phyloP scores from a whole-genome alignment of 2,888 invertebrate species.

The Amblyjoppa fuscipennis region DNA sequence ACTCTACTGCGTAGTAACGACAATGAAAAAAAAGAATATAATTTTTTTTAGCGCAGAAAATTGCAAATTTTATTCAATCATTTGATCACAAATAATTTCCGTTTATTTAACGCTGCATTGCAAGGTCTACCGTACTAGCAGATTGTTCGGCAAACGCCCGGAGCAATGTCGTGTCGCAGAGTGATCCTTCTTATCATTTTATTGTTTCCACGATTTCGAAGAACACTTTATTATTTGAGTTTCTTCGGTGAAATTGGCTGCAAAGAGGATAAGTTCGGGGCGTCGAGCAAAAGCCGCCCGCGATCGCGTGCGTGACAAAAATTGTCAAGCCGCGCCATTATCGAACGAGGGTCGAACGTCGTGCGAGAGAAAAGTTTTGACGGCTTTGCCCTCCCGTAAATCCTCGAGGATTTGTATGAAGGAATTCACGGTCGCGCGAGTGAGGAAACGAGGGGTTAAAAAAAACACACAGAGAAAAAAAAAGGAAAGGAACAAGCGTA shows the following conservation, averaged over 20 bases:
- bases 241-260: background rate
- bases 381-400: background rate
- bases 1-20: too few species aligned
- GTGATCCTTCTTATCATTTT: background rate
- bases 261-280: constrained; percentile 7
- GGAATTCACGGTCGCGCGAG: constrained; percentile 14
- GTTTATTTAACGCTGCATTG: too few species aligned
- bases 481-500: background rate
- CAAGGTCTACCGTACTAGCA: too few species aligned
- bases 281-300: constrained; percentile 17
- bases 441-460: background rate
- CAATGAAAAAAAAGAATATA: too few species aligned
- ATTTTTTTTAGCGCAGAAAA: too few species aligned
- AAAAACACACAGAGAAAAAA: background rate
- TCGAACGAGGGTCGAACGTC: constrained; percentile 22
- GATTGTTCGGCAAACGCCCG: too few species aligned
- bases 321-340: constrained; percentile 24
- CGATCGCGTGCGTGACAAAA: constrained; percentile 44
- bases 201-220: background rate
- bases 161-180: too few species aligned
- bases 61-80: too few species aligned
- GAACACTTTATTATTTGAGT: background rate
- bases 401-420: constrained; percentile 7
- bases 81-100: too few species aligned
- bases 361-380: constrained; percentile 6